phyloP scores from a whole-genome alignment of 2,797 vertebrate species.

The Astyanax mexicanus region DNA sequence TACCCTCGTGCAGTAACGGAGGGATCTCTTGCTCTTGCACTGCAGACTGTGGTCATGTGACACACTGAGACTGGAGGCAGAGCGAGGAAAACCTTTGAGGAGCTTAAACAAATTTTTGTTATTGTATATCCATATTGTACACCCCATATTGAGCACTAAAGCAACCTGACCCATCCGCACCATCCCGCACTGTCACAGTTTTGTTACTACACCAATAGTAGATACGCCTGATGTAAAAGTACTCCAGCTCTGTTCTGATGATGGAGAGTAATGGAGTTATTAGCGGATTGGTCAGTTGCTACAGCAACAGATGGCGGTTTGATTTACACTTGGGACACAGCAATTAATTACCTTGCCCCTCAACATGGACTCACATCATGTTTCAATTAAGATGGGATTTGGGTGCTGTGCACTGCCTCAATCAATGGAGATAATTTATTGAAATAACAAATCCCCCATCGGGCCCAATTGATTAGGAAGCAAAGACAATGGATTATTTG shows the following conservation, averaged over 20 bases:
- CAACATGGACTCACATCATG: slow-evolving; percentile 59
- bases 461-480: slow-evolving; percentile 55
- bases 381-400: slow-evolving; percentile 75
- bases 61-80: no score
- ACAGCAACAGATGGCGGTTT: slow-evolving; percentile 71
- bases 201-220: no score
- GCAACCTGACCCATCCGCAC: no score
- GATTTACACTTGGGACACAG: slow-evolving; percentile 66
- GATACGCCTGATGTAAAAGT: slow-evolving; percentile 32
- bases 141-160: no score
- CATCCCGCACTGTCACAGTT: no score
- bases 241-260: slow-evolving; percentile 31
- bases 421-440: slow-evolving; percentile 68
- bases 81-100: no score
- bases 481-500: slow-evolving; percentile 34
- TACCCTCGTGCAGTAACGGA: no score
- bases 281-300: slow-evolving; percentile 45
- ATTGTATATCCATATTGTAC: no score
- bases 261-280: slow-evolving; percentile 43
- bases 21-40: no score
- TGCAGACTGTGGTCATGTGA: no score
- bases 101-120: no score
- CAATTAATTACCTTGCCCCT: slow-evolving; percentile 64
- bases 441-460: slow-evolving; percentile 55
- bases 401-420: slow-evolving; percentile 47